Percentiles rank a stretch among this genome's conserved stretches.
Evolutionary conservation across 2,113 vertebrate genomes (phyloP).

Genomic region (Etia nguti): DNA sequence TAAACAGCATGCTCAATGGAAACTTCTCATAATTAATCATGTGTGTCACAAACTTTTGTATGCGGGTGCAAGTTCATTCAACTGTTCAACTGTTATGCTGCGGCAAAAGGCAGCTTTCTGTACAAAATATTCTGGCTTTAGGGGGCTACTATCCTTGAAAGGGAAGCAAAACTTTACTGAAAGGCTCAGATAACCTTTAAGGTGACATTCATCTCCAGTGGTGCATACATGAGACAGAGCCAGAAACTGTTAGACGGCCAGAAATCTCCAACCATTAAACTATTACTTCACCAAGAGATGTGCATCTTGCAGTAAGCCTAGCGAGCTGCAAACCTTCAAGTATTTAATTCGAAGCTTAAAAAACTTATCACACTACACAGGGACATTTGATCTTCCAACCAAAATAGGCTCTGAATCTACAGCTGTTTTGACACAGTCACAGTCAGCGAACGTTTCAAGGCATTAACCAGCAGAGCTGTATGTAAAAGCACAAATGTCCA

Average conservation of each 20-base stretch:
- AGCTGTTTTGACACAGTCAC: not conserved
- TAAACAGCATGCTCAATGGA: too few relatives aligned
- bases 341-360: not conserved
- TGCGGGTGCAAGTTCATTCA: not conserved
- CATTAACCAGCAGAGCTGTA: not conserved
- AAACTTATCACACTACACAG: not conserved
- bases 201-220: not conserved
- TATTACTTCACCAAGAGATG: not conserved
- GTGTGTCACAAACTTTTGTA: not conserved
- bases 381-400: not conserved
- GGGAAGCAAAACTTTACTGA: not conserved
- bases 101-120: accelerated
- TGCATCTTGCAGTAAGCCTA: not conserved
- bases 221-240: not conserved
- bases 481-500: not conserved
- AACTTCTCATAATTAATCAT: not conserved
- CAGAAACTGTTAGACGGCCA: accelerated
- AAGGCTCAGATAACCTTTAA: not conserved
- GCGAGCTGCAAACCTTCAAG: not conserved
- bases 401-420: accelerated
- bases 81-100: not conserved
- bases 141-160: not conserved
- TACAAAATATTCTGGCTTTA: not conserved
- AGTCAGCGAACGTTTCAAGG: not conserved
- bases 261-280: not conserved